Conservation (phyloP, 2,113 vertebrate genomes). For the Tetrao urogallus region DNA sequence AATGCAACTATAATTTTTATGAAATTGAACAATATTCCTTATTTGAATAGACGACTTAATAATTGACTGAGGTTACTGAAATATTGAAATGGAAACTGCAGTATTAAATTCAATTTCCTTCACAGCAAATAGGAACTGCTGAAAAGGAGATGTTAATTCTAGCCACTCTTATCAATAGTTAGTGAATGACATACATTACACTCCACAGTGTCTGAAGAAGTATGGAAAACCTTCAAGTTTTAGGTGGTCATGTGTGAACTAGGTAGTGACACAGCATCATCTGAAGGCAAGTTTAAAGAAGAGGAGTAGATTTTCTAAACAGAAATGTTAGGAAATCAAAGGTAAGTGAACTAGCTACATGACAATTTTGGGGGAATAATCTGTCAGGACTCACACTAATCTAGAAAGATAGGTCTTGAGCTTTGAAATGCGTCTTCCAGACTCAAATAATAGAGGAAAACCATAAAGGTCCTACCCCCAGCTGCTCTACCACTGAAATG, state of each 20-base stretch:
- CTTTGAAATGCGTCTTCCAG: not conserved
- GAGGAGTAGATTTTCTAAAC: not conserved
- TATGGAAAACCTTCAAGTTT: conserved; percentile 9
- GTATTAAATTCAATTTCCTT: not conserved
- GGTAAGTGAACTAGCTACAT: not conserved
- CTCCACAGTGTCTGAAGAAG: not conserved
- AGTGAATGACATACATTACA: not conserved
- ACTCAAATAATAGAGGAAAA: not conserved
- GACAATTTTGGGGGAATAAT: not conserved
- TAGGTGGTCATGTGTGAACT: not conserved
- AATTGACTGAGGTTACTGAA: not conserved
- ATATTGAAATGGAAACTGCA: not conserved
- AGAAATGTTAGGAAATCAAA: not conserved
- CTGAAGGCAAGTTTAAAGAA: not conserved
- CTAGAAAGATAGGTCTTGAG: not conserved
- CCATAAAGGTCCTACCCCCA: not conserved
- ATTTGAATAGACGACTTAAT: not conserved
- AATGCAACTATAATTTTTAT: not conserved
- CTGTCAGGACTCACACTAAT: not conserved
- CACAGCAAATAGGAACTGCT: not conserved
- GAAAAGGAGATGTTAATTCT: not conserved
- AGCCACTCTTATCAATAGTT: not conserved
- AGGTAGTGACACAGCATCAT: not conserved
- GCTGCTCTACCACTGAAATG: not conserved
- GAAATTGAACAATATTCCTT: not conserved